Base-by-base conservation (phyloP, 2,888 invertebrate species). In the Trachelus tabidus region DNA sequence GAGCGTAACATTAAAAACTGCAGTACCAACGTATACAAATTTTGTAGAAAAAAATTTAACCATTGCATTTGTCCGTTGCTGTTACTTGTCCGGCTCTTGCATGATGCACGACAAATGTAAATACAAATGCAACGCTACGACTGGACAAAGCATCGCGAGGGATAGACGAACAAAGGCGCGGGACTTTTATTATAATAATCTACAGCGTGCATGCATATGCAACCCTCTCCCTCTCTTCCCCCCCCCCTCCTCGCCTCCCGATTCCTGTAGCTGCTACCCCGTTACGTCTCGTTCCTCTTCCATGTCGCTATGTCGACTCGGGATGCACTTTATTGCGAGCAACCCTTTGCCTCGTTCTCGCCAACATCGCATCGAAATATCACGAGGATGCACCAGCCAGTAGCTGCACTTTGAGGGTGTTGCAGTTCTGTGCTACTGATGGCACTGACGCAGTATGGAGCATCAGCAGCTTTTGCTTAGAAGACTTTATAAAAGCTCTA, bases 121-220 rank as follows among this genome's bases (percentile, higher is more conserved):
- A 86, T 86, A 84, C 68, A 73, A 30, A 73, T 77, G 69, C 34
- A 69, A 69, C 76, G 37, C 69, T 56, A 15, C 40, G n/a, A 75
- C 75, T 56, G 77, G 78, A 80, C 79, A 81, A 84, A 80, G 85
- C 84, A 81, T 78, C 75, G 77, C 79, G 79, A 77, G 78, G 81
- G 80, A 81, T 76, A 80, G 77, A 75, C 80, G 84, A 82, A 87
- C 82, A 84, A 87, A 82, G 83, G 81, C 77, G 79, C 76, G 83
- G 82, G 83, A 87, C 85, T 87, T 87, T 87, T 87, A 87, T 87
- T 87, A 87, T 88, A 87, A 87, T 87, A 87, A 87, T 87, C 83
- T 82, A 82, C 85, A 81, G 81, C 81, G 79, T 73, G 80, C 74
- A 76, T 75, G 76, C 75, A 80, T 73, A 76, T 74, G 77, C 73